Base-by-base conservation (phyloP, 2,797 vertebrate genomes). In the Oryzias dopingdopingensis region DNA sequence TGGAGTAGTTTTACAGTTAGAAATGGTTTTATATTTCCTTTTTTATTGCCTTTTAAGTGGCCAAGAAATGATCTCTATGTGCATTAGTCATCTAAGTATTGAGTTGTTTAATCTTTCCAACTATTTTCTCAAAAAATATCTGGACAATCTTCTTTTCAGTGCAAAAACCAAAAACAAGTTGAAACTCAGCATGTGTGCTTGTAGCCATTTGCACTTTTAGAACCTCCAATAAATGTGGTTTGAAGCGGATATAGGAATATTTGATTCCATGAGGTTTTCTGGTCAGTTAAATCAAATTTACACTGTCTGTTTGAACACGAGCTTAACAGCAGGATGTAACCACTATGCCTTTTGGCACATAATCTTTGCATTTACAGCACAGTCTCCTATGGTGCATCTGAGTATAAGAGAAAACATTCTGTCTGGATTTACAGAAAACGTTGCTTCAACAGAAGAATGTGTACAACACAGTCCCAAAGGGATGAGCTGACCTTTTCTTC, bases 211-310 rank as follows among this genome's bases (percentile, higher is more conserved):
- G 13, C 56, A 49, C 59, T 76, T 61, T 61, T 22, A 70, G 12
- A 71, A 71, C 62, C 46, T 58, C 22, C 24, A 42, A 71, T 64
- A 72, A 70, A 61, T 47, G 47, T 61, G 58, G 52, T 78, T 73
- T 67, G 14, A 67, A 79, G 76, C n/a, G 43, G 56, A 73, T 79
- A 62, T 62, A 59, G 10, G 29, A 56, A 54, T 59, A 70, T 24
- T 77, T 44, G 46, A 67, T 74, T 72, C 29, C 47, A 12, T 62
- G 53, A 0, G 47, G 55, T 72, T 74, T 55, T 16, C 49, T 42
- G 49, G 61, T 64, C 37, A 61, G 42, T 41, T 46, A 72, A 66
- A 69, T 59, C 46, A 69, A 49, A 71, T 67, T 62, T 54, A 13
- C 14, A 32, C 43, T 45, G 37, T 49, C 3, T 15, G 37, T 40